Percentiles rank a stretch among this genome's conserved stretches.
Conservation (phyloP, 2,797 vertebrate genomes). For the Danionella dracula region DNA sequence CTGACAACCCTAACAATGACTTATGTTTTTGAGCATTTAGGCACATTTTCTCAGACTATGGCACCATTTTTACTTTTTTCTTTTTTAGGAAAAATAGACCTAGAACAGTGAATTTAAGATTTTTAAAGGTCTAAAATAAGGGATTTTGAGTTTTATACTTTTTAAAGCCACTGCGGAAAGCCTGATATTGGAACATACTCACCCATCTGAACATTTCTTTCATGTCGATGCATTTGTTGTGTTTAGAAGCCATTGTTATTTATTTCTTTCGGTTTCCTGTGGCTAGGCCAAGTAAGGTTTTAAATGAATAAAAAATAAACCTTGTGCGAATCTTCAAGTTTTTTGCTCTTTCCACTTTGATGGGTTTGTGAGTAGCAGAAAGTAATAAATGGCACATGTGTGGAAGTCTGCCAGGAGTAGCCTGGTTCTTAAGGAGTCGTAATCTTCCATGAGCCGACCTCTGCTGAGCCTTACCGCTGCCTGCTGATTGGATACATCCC, state of each 20-base stretch:
- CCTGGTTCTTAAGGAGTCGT: slow-evolving; percentile 5
- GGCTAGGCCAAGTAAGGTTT: slow-evolving; percentile 46
- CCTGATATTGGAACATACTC: too few relatives aligned
- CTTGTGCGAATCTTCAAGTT: neutral
- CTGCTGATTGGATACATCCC: slow-evolving; percentile 10
- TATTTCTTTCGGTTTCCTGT: slow-evolving; percentile 55
- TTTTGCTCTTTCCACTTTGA: neutral
- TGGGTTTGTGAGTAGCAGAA: neutral
- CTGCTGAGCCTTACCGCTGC: slow-evolving; percentile 3
- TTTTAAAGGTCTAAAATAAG: too few relatives aligned
- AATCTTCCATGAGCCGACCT: slow-evolving; percentile 14
- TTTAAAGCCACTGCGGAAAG: too few relatives aligned
- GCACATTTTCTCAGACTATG: too few relatives aligned
- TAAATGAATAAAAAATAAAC: slow-evolving; percentile 54
- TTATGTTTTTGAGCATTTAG: too few relatives aligned
- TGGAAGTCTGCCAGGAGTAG: neutral
- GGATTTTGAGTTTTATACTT: too few relatives aligned
- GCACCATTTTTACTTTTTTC: too few relatives aligned
- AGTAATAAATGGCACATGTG: neutral
- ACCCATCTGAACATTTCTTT: neutral
- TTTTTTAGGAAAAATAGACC: too few relatives aligned
- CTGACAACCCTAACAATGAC: too few relatives aligned
- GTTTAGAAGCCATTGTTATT: slow-evolving; percentile 52
- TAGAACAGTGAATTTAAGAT: too few relatives aligned
- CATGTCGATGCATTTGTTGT: slow-evolving; percentile 32